A percentile compares a stretch with the other conserved stretches of the same genome.
These are phyloP conservation scores for Pheosia gnoma DNA, from an alignment of 2,888 invertebrate species.

Conservation along the genomic window DNA sequence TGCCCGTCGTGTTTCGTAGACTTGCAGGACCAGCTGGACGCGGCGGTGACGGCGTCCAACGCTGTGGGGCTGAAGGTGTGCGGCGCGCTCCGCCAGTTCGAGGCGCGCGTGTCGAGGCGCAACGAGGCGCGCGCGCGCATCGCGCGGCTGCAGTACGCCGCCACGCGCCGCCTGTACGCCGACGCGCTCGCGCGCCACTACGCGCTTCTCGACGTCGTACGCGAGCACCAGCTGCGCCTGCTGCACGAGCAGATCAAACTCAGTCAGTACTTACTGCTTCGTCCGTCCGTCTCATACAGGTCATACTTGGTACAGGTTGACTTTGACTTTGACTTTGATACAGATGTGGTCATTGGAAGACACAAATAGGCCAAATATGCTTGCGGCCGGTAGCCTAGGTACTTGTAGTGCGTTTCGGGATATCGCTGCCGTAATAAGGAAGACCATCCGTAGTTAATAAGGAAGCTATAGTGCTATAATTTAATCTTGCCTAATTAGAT, in stretches of 20 bases:
- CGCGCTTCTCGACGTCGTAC: constrained; percentile 77
- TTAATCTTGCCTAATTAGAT: no score
- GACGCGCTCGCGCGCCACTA: constrained; percentile 81
- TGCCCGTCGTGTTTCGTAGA: constrained; percentile 58
- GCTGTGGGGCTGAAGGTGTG: constrained; percentile 79
- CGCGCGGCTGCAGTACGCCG: constrained; percentile 75
- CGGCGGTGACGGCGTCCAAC: constrained; percentile 79
- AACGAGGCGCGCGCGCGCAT: constrained; percentile 77
- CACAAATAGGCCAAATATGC: no score
- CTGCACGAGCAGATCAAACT: constrained; percentile 83
- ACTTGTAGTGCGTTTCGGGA: no score
- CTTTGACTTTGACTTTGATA: no score
- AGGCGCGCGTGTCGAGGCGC: constrained; percentile 56
- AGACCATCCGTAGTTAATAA: no score
- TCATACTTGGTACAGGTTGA: no score
- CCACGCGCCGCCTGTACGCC: constrained; percentile 73
- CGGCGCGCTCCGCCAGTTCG: constrained; percentile 81
- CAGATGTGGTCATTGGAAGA: no score
- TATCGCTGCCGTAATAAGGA: no score
- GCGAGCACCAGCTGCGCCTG: constrained; percentile 78
- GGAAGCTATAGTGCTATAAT: no score
- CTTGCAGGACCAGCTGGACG: constrained; percentile 85
- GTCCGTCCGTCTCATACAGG: neutral
- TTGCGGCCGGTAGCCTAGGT: no score
- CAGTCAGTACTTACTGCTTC: constrained; percentile 60